Evolutionary conservation across 2,797 vertebrate genomes (phyloP).

Genomic region (Periophthalmus magnuspinnatus): DNA sequence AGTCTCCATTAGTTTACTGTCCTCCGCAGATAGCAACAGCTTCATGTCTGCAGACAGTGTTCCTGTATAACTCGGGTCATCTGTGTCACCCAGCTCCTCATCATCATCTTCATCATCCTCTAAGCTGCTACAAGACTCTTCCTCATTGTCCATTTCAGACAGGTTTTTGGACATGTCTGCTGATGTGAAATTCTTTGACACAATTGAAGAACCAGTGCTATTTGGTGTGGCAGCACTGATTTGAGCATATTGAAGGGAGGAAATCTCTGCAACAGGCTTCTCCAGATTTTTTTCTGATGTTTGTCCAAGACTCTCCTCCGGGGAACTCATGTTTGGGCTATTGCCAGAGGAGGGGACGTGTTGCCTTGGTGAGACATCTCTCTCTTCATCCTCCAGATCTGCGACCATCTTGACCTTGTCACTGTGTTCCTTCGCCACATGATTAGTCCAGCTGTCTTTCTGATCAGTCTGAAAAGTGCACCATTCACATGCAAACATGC

Average conservation of each 20-base stretch:
- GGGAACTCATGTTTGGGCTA: constrained; percentile 79
- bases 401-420: constrained; percentile 94
- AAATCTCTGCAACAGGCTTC: constrained; percentile 79
- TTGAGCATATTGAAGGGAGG: constrained; percentile 85
- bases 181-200: constrained; percentile 87
- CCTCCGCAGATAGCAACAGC: constrained; percentile 91
- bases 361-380: constrained; percentile 77
- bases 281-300: constrained; percentile 75
- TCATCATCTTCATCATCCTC: constrained; percentile 95
- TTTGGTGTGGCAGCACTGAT: constrained; percentile 87
- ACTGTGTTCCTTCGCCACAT: constrained; percentile 95
- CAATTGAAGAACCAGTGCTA: constrained; percentile 86
- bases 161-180: constrained; percentile 82
- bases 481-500: constrained; percentile 96
- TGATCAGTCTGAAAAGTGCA: constrained; percentile 93
- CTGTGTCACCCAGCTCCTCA: constrained; percentile 89
- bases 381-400: constrained; percentile 81
- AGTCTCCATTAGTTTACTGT: constrained; percentile 94
- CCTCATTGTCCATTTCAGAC: constrained; percentile 86
- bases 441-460: constrained; percentile 91
- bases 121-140: constrained; percentile 89
- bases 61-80: constrained; percentile 88
- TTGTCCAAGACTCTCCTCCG: constrained; percentile 75
- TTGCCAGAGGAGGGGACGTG: constrained; percentile 81
- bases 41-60: constrained; percentile 86